Evolutionary conservation across 2,888 invertebrate genomes (phyloP).

Genomic region (Neria commutata): DNA sequence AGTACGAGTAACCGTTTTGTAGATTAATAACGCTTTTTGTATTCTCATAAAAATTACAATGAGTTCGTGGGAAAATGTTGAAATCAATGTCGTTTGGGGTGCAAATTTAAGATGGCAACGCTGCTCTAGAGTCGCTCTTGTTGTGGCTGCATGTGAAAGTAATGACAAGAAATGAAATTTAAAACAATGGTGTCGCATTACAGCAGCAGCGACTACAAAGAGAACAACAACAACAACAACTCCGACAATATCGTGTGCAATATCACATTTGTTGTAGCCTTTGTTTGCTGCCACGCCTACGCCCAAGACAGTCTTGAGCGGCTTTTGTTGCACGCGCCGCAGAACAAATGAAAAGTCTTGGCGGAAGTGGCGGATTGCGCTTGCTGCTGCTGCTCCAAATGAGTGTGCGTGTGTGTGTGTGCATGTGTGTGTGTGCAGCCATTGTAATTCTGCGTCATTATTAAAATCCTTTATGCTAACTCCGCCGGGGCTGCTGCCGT

Average conservation of each 20-base stretch:
- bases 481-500: too few species aligned
- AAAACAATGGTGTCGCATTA: neutral
- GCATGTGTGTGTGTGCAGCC: slow-evolving; percentile 17
- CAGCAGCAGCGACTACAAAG: neutral
- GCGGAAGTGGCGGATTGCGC: neutral
- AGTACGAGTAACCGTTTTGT: too few species aligned
- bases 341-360: neutral
- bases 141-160: neutral
- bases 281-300: slow-evolving; percentile 13
- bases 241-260: neutral
- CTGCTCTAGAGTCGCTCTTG: neutral
- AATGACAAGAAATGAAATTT: neutral
- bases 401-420: slow-evolving; percentile 6
- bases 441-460: slow-evolving; percentile 11
- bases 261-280: slow-evolving; percentile 27
- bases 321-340: neutral
- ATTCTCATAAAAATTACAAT: too few species aligned
- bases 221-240: neutral
- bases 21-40: too few species aligned
- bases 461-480: neutral
- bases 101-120: slow-evolving; percentile 15
- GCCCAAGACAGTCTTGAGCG: slow-evolving; percentile 4
- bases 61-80: neutral
- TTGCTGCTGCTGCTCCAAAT: neutral
- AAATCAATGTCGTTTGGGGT: neutral